Evolutionary conservation across 2,797 vertebrate genomes (phyloP).

Genomic region (Hyperoplus immaculatus): DNA sequence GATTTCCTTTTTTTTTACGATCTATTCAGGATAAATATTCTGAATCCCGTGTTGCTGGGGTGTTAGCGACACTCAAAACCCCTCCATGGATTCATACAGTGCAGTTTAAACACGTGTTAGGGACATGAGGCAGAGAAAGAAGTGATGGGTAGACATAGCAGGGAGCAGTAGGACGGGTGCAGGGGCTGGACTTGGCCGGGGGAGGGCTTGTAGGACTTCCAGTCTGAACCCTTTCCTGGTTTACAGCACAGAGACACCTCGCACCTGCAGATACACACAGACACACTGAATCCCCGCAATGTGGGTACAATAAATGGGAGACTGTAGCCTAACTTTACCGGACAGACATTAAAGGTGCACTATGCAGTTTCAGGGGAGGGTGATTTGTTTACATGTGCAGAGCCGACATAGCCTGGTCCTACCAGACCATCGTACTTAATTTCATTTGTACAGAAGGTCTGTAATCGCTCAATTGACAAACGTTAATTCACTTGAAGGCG

Average conservation of each 20-base stretch:
- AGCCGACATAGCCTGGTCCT: too few species aligned
- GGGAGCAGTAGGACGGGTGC: slow-evolving; percentile 88
- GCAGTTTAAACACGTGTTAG: slow-evolving; percentile 60
- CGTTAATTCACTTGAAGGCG: too few species aligned
- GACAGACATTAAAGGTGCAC: too few species aligned
- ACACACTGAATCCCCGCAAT: neutral
- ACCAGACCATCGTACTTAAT: too few species aligned
- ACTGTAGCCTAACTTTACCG: too few species aligned
- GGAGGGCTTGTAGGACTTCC: slow-evolving; percentile 71
- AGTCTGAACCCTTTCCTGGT: slow-evolving; percentile 84
- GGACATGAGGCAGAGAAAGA: slow-evolving; percentile 91
- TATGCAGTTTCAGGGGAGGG: too few species aligned
- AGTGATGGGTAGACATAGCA: slow-evolving; percentile 94
- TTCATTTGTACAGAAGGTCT: too few species aligned
- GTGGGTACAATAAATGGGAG: too few species aligned
- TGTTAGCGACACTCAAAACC: neutral
- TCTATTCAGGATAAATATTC: neutral
- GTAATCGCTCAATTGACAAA: too few species aligned
- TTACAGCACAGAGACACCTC: slow-evolving; percentile 95
- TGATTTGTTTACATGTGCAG: too few species aligned
- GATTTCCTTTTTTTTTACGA: neutral
- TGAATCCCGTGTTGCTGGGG: neutral
- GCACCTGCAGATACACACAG: slow-evolving; percentile 82
- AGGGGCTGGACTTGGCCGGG: slow-evolving; percentile 77
- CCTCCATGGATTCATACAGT: neutral